phyloP scores from a whole-genome alignment of 2,888 invertebrate species.

The Acronicta alni region DNA sequence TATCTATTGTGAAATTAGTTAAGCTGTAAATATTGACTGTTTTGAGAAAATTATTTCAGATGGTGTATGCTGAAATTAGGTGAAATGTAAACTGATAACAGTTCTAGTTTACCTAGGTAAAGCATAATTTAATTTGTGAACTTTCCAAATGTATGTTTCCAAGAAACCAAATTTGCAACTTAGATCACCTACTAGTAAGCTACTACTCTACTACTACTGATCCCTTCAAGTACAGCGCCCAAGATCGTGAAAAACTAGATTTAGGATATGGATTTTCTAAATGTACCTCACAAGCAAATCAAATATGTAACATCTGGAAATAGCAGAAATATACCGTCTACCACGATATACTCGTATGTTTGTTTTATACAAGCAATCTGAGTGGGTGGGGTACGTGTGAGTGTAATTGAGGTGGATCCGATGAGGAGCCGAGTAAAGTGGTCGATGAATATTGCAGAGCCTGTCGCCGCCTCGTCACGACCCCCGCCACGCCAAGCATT shows the following conservation, averaged over 20 bases:
- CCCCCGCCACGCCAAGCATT: constrained; percentile 53
- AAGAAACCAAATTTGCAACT: too few species aligned
- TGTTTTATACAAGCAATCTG: constrained; percentile 52
- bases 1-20: too few species aligned
- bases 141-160: too few species aligned
- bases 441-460: constrained; percentile 83
- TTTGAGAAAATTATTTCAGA: too few species aligned
- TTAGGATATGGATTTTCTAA: background rate
- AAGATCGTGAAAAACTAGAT: background rate
- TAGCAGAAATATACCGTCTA: constrained; percentile 31
- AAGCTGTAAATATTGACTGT: too few species aligned
- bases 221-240: background rate
- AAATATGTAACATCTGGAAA: constrained; percentile 34
- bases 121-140: too few species aligned
- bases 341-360: constrained; percentile 41
- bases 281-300: constrained; percentile 6
- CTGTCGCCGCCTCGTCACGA: constrained; percentile 72
- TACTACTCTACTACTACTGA: background rate
- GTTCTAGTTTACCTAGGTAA: too few species aligned
- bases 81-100: too few species aligned
- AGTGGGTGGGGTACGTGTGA: constrained; percentile 54
- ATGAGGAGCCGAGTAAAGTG: constrained; percentile 74
- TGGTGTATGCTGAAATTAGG: too few species aligned
- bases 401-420: constrained; percentile 67
- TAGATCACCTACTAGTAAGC: too few species aligned